Percentiles rank a stretch among this genome's conserved stretches.
phyloP scores from a whole-genome alignment of 2,797 vertebrate species.

The Tokudaia muenninki region DNA sequence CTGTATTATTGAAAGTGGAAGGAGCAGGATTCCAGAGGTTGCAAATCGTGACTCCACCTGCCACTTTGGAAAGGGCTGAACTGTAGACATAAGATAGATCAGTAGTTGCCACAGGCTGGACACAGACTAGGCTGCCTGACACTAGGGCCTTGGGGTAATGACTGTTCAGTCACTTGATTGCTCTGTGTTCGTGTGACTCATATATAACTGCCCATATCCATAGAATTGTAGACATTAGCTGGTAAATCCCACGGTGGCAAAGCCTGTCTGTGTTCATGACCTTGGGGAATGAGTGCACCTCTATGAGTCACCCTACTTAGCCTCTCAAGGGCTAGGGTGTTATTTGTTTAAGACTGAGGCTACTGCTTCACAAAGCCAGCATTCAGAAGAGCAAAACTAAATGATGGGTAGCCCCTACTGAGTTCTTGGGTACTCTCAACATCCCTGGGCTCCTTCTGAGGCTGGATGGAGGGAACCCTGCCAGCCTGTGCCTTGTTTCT shows the following conservation, averaged over 20 bases:
- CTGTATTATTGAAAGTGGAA: not conserved
- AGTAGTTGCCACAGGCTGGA: too few species aligned
- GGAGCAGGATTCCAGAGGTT: not conserved
- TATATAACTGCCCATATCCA: too few species aligned
- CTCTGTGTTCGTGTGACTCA: too few species aligned
- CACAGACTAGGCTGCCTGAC: accelerated
- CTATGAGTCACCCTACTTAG: accelerated
- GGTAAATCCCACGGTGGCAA: not conserved
- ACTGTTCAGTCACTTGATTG: accelerated
- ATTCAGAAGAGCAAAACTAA: not conserved
- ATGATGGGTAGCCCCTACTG: accelerated
- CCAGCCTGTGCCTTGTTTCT: accelerated
- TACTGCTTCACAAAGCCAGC: too few species aligned
- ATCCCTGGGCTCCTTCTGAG: accelerated
- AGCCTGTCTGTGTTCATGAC: not conserved
- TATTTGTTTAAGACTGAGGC: not conserved
- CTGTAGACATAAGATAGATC: too few species aligned
- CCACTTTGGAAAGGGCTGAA: not conserved
- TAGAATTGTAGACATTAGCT: not conserved
- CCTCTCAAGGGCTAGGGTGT: not conserved
- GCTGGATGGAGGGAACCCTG: too few species aligned
- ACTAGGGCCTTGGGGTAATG: accelerated
- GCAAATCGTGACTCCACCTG: accelerated
- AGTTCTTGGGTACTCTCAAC: accelerated
- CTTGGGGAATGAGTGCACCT: not conserved